Conservation (phyloP, 1,140 invertebrate species). For the Caenorhabditis remanei region DNA sequence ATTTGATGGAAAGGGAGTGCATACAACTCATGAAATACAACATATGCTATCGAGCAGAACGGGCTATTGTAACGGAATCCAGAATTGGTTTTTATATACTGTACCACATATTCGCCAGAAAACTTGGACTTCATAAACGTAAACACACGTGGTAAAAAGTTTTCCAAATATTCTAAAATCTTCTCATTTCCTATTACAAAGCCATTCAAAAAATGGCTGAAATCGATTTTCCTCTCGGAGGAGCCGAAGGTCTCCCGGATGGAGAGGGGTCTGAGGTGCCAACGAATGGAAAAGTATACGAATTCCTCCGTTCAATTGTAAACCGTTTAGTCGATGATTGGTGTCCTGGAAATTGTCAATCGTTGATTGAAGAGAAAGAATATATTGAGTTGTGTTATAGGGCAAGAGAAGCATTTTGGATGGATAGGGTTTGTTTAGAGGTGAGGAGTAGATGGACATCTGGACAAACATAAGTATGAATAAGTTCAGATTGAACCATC, state of each 20-base stretch:
- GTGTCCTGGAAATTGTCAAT: constrained; percentile 66
- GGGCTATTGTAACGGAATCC: too few species aligned
- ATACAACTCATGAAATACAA: too few species aligned
- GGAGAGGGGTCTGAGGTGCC: neutral
- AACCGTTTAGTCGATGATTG: constrained; percentile 66
- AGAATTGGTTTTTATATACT: too few species aligned
- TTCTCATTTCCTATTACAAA: neutral
- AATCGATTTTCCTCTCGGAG: neutral
- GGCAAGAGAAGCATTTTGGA: constrained; percentile 70
- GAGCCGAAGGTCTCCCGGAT: neutral
- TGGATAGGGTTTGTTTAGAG: constrained; percentile 62
- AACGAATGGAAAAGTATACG: constrained; percentile 44
- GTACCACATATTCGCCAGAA: too few species aligned
- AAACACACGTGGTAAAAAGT: too few species aligned
- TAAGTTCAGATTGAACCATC: constrained; percentile 53
- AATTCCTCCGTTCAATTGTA: constrained; percentile 56
- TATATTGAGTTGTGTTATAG: constrained; percentile 71
- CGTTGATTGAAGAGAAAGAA: constrained; percentile 68
- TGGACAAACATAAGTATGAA: neutral
- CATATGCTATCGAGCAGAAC: too few species aligned
- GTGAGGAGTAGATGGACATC: neutral
- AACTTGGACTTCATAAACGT: too few species aligned
- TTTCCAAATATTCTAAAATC: too few species aligned
- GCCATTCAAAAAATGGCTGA: neutral
- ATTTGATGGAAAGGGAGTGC: too few species aligned